Base-by-base conservation (phyloP, 2,797 vertebrate species). In the Danio albolineatus region DNA sequence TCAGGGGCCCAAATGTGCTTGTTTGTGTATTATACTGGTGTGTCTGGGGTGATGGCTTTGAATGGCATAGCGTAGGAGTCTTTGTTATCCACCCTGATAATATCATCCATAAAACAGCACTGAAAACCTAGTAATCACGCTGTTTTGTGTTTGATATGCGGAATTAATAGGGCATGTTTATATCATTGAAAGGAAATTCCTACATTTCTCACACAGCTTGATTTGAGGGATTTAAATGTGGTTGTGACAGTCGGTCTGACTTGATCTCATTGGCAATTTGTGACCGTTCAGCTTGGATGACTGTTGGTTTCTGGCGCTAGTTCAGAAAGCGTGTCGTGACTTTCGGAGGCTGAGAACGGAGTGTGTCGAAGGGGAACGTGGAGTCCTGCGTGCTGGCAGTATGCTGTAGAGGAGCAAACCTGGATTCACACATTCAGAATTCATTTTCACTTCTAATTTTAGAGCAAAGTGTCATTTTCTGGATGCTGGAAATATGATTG, bases 241-340 rank as follows among this genome's bases (percentile, higher is more conserved):
- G 3, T 59, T 72, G 71, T 62, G 81, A 61, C 21, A 43, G 64
- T 56, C 64, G 82, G 59, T 46, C 28, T 65, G 60, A 44, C 72
- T 64, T 43, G 8, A 46, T 72, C 10, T 49, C 60, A 10, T 53
- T 69, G 36, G 19, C 10, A 6, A 16, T 66, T 81, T 19, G 36
- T 19, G 38, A 78, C 57, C 44, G 9, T 76, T 71, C 57, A n/a
- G 76, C 78, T 76, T 66, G 80, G 61, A 65, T 82, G 81, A 73
- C 56, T 65, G 54, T 80, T 60, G 78, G 75, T 72, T 80, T 61
- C 65, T 85, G 80, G 69, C 81, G 83, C 51, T 38, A 19, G 48
- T 73, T 81, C 67, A 81, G 79, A 64, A 54, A 2, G 16, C 76
- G 61, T 65, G 78, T 87, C 48, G 69, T 88, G 85, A 81, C 84